Evolutionary conservation across 2,797 vertebrate species (phyloP).

Genomic region (Nannoperca obscura): DNA sequence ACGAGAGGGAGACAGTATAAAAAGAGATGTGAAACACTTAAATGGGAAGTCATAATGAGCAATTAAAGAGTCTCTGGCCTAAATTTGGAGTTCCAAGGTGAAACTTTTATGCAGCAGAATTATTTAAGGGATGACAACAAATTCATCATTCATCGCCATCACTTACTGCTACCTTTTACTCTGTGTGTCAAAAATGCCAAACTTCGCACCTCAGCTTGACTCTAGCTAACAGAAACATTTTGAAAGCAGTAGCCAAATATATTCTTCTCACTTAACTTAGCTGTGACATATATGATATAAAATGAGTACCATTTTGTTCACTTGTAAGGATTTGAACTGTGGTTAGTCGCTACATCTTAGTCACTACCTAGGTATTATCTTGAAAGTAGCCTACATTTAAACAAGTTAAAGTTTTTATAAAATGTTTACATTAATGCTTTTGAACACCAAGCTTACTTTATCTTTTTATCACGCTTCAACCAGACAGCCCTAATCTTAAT

Average conservation of each 20-base stretch:
- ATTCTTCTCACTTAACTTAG: not conserved
- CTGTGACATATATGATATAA: not conserved
- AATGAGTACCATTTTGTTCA: not conserved
- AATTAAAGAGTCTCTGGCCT: constrained; percentile 3
- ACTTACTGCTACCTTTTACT: not conserved
- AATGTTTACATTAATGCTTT: not conserved
- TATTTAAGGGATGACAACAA: not conserved
- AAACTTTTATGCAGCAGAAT: constrained; percentile 2
- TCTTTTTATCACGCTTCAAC: not conserved
- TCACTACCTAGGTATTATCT: not conserved
- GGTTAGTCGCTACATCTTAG: not conserved
- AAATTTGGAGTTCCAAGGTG: constrained; percentile 1
- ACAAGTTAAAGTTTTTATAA: not conserved
- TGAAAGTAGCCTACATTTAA: not conserved
- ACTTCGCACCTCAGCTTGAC: not conserved
- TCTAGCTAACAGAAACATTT: not conserved
- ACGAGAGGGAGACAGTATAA: not conserved
- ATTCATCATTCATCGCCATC: not conserved
- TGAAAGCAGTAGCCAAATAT: not conserved
- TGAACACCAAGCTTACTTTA: not conserved
- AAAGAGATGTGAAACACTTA: constrained; percentile 26
- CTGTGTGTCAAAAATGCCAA: not conserved
- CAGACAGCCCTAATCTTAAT: not conserved
- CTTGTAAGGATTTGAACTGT: not conserved
- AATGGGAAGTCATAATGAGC: constrained; percentile 17